Conservation (phyloP, 53 echinoderm and acorn worm species). For the Echinarachnius parma region DNA sequence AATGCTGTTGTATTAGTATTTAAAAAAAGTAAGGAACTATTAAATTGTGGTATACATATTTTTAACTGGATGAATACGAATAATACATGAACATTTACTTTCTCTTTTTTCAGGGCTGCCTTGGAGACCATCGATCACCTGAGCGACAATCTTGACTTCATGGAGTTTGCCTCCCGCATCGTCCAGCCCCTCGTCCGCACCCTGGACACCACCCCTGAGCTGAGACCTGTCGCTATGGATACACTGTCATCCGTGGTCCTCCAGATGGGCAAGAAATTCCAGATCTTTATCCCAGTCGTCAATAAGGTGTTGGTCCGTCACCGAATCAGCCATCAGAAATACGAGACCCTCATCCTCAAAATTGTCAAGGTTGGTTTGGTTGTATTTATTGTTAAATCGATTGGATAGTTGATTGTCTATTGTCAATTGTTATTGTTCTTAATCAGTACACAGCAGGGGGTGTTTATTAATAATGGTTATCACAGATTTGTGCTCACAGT, state of each 20-base stretch:
- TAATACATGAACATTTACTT: too few species aligned
- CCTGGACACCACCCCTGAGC: slow-evolving; percentile 83
- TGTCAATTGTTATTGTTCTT: too few species aligned
- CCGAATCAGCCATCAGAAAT: slow-evolving; percentile 86
- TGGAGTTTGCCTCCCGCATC: slow-evolving; percentile 94
- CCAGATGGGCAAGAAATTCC: slow-evolving; percentile 95
- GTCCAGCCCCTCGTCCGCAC: slow-evolving; percentile 93
- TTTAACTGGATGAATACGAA: too few species aligned
- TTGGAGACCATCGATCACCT: slow-evolving; percentile 87
- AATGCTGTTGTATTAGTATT: too few species aligned
- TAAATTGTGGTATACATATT: too few species aligned
- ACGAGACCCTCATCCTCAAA: slow-evolving; percentile 87
- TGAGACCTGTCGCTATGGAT: slow-evolving; percentile 91
- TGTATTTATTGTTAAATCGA: too few species aligned
- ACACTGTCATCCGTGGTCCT: slow-evolving; percentile 87
- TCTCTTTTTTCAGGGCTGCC: slow-evolving; percentile 79
- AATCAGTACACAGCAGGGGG: too few species aligned
- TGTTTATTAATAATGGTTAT: too few species aligned
- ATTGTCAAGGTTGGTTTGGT: slow-evolving; percentile 72
- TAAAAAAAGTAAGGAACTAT: too few species aligned
- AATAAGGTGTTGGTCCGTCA: slow-evolving; percentile 89
- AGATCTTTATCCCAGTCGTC: slow-evolving; percentile 97
- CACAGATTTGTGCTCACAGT: too few species aligned
- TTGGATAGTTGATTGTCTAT: too few species aligned
- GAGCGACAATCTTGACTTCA: slow-evolving; percentile 94